These are phyloP conservation scores for Enteromius trimaculatus DNA, from an alignment of 2,797 vertebrate genomes.

Conservation along the genomic window DNA sequence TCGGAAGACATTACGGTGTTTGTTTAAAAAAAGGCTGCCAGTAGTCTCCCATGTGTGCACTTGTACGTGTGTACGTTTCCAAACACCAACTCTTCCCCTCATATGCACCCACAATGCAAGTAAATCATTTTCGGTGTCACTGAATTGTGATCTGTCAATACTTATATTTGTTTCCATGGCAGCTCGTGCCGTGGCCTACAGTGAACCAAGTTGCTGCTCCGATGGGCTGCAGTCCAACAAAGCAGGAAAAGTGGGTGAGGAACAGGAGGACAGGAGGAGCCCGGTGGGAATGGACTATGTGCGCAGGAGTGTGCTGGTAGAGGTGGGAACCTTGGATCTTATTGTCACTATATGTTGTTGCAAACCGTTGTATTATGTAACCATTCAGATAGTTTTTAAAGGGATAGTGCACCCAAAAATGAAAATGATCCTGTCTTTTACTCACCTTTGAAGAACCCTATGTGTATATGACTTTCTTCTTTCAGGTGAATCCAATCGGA, in stretches of 20 bases:
- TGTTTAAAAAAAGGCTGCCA: slow-evolving; percentile 17
- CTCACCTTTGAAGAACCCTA: no score
- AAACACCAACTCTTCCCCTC: background rate
- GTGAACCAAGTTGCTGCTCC: slow-evolving; percentile 83
- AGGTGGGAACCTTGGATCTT: slow-evolving; percentile 72
- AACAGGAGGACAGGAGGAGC: slow-evolving; percentile 77
- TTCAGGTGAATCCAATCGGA: no score
- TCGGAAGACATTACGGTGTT: slow-evolving; percentile 28
- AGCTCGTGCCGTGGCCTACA: slow-evolving; percentile 90
- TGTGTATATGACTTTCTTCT: no score
- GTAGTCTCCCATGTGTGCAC: slow-evolving; percentile 13
- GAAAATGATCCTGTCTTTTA: no score
- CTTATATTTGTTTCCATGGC: slow-evolving; percentile 20
- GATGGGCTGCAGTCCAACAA: slow-evolving; percentile 78
- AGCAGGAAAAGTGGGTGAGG: slow-evolving; percentile 72
- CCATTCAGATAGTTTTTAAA: background rate
- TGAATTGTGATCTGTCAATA: slow-evolving; percentile 7
- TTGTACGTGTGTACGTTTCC: background rate
- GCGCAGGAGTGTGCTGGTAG: slow-evolving; percentile 84
- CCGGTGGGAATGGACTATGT: slow-evolving; percentile 82
- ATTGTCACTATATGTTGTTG: background rate
- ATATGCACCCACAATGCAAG: slow-evolving; percentile 5
- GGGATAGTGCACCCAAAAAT: no score
- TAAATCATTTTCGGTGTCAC: background rate
- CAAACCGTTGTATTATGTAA: background rate